phyloP scores from a whole-genome alignment of 2,888 invertebrate species.

The Papilio protenor region DNA sequence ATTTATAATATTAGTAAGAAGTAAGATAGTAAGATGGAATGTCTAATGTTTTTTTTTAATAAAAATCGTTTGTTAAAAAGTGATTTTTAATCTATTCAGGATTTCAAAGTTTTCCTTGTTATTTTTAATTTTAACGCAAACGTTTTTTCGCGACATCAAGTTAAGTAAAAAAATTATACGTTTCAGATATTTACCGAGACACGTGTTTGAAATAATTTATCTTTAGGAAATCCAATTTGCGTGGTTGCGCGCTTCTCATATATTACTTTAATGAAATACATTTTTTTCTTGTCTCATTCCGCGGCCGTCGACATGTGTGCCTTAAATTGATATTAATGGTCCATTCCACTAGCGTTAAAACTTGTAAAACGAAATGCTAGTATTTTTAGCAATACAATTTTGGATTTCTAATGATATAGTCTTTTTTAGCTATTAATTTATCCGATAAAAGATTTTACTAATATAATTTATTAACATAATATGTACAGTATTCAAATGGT shows the following conservation, averaged over 20 bases:
- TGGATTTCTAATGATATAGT: too few relatives aligned
- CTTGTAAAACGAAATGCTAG: background rate
- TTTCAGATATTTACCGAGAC: slow-evolving; percentile 3
- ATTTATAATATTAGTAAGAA: too few relatives aligned
- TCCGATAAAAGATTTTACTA: too few relatives aligned
- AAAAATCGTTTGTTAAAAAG: too few relatives aligned
- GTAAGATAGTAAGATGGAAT: too few relatives aligned
- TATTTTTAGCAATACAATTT: background rate
- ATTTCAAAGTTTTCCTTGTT: background rate
- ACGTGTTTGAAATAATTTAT: slow-evolving; percentile 38
- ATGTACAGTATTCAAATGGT: too few relatives aligned
- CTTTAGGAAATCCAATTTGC: slow-evolving; percentile 27
- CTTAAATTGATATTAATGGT: slow-evolving; percentile 20
- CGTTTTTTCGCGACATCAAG: background rate
- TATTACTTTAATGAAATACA: slow-evolving; percentile 31
- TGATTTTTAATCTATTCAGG: too few relatives aligned
- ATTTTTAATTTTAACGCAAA: background rate
- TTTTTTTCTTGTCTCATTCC: slow-evolving; percentile 17
- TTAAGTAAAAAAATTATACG: background rate
- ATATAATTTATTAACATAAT: too few relatives aligned
- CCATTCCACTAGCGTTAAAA: background rate
- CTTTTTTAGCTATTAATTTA: too few relatives aligned
- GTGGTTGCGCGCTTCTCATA: slow-evolving; percentile 15
- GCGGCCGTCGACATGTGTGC: slow-evolving; percentile 3
- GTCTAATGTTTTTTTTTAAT: too few relatives aligned